Conservation (phyloP, 2,113 vertebrate genomes). For the Hemichromis elongatus region DNA sequence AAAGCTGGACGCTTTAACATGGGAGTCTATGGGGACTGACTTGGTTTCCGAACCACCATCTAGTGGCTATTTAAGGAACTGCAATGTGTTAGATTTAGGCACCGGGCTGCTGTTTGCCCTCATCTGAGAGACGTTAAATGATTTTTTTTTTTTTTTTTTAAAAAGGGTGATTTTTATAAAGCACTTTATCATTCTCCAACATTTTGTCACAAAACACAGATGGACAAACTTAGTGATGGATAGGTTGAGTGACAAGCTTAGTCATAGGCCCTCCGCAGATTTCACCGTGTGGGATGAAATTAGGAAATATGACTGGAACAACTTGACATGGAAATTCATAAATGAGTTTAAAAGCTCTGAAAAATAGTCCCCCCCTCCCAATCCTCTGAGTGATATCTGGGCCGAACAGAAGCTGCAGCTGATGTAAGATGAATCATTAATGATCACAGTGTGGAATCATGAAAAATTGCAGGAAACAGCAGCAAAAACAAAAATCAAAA, state of each 20-base stretch:
- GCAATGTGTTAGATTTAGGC: not conserved
- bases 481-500: not conserved
- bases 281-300: not conserved
- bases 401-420: not conserved
- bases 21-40: not conserved
- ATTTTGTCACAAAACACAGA: not conserved
- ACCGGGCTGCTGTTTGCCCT: accelerated
- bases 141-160: not conserved
- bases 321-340: not conserved
- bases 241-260: not conserved
- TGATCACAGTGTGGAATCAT: constrained; percentile 27
- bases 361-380: not conserved
- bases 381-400: constrained; percentile 28
- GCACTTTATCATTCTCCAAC: not conserved
- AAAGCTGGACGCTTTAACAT: not conserved
- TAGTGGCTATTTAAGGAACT: not conserved
- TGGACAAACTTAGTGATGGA: not conserved
- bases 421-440: constrained; percentile 40
- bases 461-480: not conserved
- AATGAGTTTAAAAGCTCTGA: not conserved
- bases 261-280: not conserved
- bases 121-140: not conserved
- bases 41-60: not conserved
- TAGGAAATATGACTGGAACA: not conserved
- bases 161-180: not conserved